A percentile compares a stretch with the other conserved stretches of the same genome.
phyloP scores from a whole-genome alignment of 2,888 invertebrate species.

The Zygaena filipendulae region DNA sequence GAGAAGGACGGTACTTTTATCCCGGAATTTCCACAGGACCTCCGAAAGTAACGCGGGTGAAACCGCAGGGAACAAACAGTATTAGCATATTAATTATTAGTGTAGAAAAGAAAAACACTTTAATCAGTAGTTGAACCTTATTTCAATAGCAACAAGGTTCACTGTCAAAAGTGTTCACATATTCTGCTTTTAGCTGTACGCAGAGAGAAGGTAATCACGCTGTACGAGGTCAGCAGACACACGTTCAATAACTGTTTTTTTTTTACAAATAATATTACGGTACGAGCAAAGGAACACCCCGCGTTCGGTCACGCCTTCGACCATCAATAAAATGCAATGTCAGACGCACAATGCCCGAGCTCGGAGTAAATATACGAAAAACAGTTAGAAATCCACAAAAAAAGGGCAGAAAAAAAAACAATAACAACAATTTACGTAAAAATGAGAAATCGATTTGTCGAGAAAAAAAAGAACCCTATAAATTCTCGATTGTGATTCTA shows the following conservation, averaged over 20 bases:
- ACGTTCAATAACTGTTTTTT: constrained; percentile 1
- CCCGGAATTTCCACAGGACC: no score
- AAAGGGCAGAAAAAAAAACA: no score
- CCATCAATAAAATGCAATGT: constrained; percentile 38
- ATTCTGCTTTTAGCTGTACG: no score
- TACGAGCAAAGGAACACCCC: constrained; percentile 8
- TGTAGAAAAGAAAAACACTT: constrained; percentile 1
- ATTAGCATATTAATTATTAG: neutral
- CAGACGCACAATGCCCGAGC: constrained; percentile 29
- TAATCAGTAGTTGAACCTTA: no score
- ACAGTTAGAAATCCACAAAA: constrained; percentile 22
- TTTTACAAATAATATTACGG: constrained; percentile 15
- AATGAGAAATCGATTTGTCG: constrained; percentile 24
- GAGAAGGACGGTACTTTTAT: no score
- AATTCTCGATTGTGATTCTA: no score
- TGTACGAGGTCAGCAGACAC: neutral
- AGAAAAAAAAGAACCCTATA: no score
- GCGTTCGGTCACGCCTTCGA: constrained; percentile 32
- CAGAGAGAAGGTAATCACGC: neutral
- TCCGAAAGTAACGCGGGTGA: no score
- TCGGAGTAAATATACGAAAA: constrained; percentile 25
- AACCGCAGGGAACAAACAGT: neutral
- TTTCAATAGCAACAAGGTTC: no score
- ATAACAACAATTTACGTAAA: no score
- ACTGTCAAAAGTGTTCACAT: no score